These are phyloP conservation scores for Orgyia antiqua DNA, from an alignment of 2,888 invertebrate genomes.

Conservation along the genomic window DNA sequence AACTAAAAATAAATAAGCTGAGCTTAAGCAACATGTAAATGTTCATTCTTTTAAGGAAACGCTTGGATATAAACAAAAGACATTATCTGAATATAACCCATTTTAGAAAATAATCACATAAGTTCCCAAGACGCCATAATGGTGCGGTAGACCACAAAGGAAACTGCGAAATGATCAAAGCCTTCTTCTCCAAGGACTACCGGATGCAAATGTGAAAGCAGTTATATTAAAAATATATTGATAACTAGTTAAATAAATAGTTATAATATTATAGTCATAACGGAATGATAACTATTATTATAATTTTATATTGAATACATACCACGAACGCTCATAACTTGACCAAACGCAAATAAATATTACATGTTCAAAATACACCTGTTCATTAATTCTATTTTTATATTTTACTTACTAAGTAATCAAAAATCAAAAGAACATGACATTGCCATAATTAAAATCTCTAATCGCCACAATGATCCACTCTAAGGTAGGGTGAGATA, in stretches of 20 bases:
- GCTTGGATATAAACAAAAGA: no score
- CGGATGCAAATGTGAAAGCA: conserved; percentile 16
- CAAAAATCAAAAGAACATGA: conserved; percentile 23
- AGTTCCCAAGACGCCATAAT: conserved; percentile 19
- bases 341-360: conserved; percentile 6
- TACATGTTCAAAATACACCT: no score
- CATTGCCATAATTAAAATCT: conserved; percentile 27
- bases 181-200: conserved; percentile 21
- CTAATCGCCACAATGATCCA: conserved; percentile 28
- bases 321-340: neutral
- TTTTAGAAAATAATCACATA: no score
- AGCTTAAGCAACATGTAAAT: no score
- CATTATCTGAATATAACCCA: no score
- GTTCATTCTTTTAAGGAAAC: no score
- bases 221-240: conserved; percentile 2
- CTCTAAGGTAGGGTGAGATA: conserved; percentile 30
- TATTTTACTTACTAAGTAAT: conserved; percentile 17
- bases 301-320: neutral
- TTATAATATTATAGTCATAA: neutral
- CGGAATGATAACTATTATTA: no score
- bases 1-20: no score
- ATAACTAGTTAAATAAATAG: neutral
- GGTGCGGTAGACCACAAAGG: conserved; percentile 30
- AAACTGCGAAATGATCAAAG: conserved; percentile 25
- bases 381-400: no score